Evolutionary conservation across 2,113 vertebrate species (phyloP).

Genomic region (Hymenochirus boettgeri): DNA sequence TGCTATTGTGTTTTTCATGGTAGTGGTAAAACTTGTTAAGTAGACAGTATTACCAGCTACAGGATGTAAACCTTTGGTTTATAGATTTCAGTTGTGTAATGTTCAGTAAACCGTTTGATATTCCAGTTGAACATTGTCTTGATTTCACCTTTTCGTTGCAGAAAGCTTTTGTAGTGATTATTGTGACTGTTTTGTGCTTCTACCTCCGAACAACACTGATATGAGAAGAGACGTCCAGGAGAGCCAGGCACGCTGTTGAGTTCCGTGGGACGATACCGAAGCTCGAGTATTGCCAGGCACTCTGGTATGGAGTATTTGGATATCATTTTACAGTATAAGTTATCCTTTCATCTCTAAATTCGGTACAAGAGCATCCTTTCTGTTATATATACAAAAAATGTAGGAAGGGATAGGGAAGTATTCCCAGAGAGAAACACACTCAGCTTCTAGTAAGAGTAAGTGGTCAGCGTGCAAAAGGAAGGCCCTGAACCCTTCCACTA

Average conservation of each 20-base stretch:
- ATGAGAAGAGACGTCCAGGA: slow-evolving; percentile 86
- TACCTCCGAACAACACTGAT: slow-evolving; percentile 72
- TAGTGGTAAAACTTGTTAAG: too few relatives aligned
- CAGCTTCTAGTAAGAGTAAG: too few relatives aligned
- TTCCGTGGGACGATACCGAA: slow-evolving; percentile 67
- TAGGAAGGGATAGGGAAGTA: too few relatives aligned
- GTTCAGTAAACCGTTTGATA: too few relatives aligned
- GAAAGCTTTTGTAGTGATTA: slow-evolving; percentile 80
- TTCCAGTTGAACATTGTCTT: not conserved
- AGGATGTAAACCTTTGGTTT: not conserved
- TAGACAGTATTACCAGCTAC: too few relatives aligned
- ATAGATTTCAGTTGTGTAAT: not conserved
- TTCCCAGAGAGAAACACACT: too few relatives aligned
- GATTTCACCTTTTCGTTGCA: slow-evolving; percentile 42
- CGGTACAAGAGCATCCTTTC: too few relatives aligned
- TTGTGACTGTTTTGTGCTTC: slow-evolving; percentile 64
- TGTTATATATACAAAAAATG: too few relatives aligned
- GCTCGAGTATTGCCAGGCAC: slow-evolving; percentile 65
- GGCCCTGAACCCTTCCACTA: too few relatives aligned
- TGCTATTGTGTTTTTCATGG: too few relatives aligned
- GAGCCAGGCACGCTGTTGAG: slow-evolving; percentile 80
- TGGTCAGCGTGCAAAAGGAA: too few relatives aligned
- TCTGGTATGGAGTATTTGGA: slow-evolving; percentile 72
- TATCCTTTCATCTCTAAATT: too few relatives aligned
- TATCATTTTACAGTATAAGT: not conserved